phyloP scores from a whole-genome alignment of 2,888 invertebrate species.

The Dasysyrphus tricinctus region DNA sequence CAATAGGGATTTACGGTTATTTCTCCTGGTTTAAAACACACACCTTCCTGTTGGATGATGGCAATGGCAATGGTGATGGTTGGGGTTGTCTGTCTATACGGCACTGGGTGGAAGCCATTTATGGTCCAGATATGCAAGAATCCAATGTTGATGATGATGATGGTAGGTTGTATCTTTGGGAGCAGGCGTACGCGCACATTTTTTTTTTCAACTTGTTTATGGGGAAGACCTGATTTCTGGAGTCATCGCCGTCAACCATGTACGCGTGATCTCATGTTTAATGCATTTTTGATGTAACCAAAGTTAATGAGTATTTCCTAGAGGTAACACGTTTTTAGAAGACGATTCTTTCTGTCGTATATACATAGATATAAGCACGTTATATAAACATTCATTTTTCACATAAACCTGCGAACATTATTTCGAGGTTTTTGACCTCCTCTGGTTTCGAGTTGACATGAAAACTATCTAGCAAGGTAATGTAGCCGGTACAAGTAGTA shows the following conservation, averaged over 20 bases:
- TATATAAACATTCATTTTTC: slow-evolving; percentile 23
- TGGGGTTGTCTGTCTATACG: slow-evolving; percentile 31
- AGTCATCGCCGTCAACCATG: slow-evolving; percentile 15
- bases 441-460: slow-evolving; percentile 8
- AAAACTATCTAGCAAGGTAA: background rate
- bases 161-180: slow-evolving; percentile 17
- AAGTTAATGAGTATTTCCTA: slow-evolving; percentile 56
- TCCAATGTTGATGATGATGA: slow-evolving; percentile 30
- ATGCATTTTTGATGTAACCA: slow-evolving; percentile 65
- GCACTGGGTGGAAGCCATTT: slow-evolving; percentile 53
- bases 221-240: slow-evolving; percentile 43
- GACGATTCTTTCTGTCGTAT: slow-evolving; percentile 1
- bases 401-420: slow-evolving; percentile 31
- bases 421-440: slow-evolving; percentile 31
- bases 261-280: slow-evolving; percentile 52
- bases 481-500: background rate
- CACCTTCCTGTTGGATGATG: slow-evolving; percentile 46
- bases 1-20: slow-evolving; percentile 75
- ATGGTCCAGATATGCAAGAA: slow-evolving; percentile 64
- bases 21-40: slow-evolving; percentile 54
- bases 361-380: background rate
- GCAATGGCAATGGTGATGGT: slow-evolving; percentile 5
- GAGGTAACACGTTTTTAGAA: slow-evolving; percentile 17
- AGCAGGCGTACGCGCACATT: slow-evolving; percentile 13
- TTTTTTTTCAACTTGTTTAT: slow-evolving; percentile 31